Evolutionary conservation across 2,113 vertebrate species (phyloP).

Genomic region (Callipepla californica): DNA sequence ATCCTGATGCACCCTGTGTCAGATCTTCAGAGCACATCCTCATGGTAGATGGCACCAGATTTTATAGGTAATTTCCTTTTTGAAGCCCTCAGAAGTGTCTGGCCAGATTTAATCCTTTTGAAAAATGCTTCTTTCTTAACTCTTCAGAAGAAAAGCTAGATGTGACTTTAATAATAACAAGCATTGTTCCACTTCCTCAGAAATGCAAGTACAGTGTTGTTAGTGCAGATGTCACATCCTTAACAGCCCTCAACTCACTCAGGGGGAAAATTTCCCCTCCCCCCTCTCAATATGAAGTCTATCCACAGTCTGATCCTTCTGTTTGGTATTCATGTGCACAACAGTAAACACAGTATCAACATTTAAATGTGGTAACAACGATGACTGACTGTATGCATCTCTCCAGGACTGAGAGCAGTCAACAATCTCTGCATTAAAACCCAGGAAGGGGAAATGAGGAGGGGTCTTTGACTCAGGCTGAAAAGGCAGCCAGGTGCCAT

Average conservation of each 20-base stretch:
- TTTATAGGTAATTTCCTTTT: constrained; percentile 9
- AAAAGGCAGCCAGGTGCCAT: not conserved
- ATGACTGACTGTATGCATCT: not conserved
- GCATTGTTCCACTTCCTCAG: not conserved
- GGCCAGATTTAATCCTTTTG: not conserved
- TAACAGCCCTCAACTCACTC: not conserved
- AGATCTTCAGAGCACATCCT: not conserved
- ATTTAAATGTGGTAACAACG: not conserved
- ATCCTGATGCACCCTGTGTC: not conserved
- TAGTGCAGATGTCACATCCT: constrained; percentile 26
- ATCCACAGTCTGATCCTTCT: not conserved
- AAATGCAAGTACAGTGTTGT: not conserved
- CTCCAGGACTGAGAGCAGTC: not conserved
- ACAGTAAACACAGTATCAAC: not conserved
- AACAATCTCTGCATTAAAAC: not conserved
- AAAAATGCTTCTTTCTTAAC: not conserved
- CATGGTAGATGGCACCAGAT: not conserved
- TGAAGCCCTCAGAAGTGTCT: not conserved
- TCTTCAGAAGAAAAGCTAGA: not conserved
- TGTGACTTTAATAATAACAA: not conserved
- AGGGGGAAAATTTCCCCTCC: not conserved
- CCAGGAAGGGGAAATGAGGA: not conserved
- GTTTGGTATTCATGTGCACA: not conserved
- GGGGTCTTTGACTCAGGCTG: not conserved
- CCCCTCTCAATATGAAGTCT: not conserved